Percentiles rank a stretch among this genome's conserved stretches.
Evolutionary conservation across 2,797 vertebrate genomes (phyloP).

Genomic region (Argya squamiceps): DNA sequence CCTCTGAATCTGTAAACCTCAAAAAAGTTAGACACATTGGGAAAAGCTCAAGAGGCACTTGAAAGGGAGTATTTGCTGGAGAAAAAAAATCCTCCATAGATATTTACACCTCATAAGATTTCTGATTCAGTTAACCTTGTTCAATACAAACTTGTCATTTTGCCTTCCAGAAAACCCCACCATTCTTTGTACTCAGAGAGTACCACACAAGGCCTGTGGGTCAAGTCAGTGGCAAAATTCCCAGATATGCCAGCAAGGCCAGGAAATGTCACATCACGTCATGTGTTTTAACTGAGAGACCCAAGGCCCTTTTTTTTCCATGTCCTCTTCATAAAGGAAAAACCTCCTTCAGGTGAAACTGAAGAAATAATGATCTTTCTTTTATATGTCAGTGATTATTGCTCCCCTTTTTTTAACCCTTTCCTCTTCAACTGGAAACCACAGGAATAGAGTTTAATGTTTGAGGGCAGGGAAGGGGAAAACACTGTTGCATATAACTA

Average conservation of each 20-base stretch:
- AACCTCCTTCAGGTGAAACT: not conserved
- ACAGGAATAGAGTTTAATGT: not conserved
- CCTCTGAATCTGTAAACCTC: not conserved
- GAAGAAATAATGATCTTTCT: not conserved
- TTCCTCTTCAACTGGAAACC: not conserved
- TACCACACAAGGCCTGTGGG: not conserved
- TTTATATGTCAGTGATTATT: not conserved
- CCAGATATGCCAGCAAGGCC: not conserved
- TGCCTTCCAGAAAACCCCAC: not conserved
- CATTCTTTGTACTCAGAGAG: accelerated
- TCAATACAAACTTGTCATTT: not conserved
- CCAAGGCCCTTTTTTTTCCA: not conserved
- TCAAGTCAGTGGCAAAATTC: not conserved
- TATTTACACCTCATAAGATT: not conserved
- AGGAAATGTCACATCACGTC: not conserved
- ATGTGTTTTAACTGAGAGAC: not conserved
- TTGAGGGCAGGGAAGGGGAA: not conserved
- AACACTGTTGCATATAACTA: not conserved
- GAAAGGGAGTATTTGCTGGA: not conserved
- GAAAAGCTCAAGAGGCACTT: not conserved
- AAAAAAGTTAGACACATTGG: not conserved
- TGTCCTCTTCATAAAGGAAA: not conserved
- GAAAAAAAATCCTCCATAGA: not conserved
- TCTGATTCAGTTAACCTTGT: not conserved
- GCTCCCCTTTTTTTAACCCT: not conserved